Base-by-base conservation (phyloP, 2,888 invertebrate species). In the Drosophila cyrtoloma region DNA sequence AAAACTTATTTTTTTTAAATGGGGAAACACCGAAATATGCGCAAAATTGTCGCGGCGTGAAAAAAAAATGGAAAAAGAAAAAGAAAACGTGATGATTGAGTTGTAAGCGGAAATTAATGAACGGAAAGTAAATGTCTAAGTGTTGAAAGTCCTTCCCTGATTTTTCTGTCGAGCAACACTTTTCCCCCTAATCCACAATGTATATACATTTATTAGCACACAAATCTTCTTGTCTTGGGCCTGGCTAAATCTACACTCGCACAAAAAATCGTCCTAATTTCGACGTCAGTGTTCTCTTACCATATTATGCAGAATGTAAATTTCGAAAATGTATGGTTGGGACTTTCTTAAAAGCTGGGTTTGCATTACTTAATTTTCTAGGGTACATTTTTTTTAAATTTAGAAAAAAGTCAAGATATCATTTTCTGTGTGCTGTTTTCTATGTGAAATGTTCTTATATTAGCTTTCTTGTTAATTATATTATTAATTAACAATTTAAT, bases 91-190 rank as follows among this genome's bases (percentile, higher is more conserved):
- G 77, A 82, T 84, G 87, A 87, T 87, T 86, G 87, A 89, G 81
- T 75, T 81, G 80, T 84, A 82, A 87, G 65, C 82, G 88, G 88
- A 89, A 91, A 89, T 91, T 89, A 89, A 89, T 90, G 84, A 82
- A 85, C 88, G 88, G 91, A 90, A 91, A 91, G 88, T 80, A 79
- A 85, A 87, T 91, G 81, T 75, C 77, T 60, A 66, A 70, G 58
- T 55, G 63, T 39, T 42, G 62, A 74, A 60, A 71, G 52, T 35
- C 59, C 51, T 71, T 55, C 39, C 63, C 37, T 22, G 72, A 59
- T 73, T 56, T 62, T 32, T 37, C 51, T 42, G 56, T 60, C 67
- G 62, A 71, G 71, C 71, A 57, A 61, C 77, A 68, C 62, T 62
- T 65, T 50, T 28, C 37, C 70, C 58, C 51, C 42, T 58, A 69